Evolutionary conservation across 2,797 vertebrate species (phyloP).

Genomic region (Calcarius lapponicus): DNA sequence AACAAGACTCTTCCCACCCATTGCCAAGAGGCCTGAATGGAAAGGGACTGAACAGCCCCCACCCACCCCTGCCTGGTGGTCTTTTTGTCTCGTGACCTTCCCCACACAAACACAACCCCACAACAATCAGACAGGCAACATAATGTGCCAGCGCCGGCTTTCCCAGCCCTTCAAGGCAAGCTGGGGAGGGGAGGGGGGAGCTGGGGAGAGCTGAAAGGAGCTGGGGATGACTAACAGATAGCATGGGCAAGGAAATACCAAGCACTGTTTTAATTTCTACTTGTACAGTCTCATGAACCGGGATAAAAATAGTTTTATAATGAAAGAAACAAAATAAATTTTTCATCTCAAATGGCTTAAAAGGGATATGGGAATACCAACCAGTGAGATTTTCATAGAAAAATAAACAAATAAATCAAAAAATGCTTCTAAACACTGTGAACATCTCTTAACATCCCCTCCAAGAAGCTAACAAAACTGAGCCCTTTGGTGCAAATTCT

Average conservation of each 20-base stretch:
- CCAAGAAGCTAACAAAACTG: not conserved
- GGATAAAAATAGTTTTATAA: constrained; percentile 28
- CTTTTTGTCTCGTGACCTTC: constrained; percentile 67
- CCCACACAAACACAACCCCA: constrained; percentile 49
- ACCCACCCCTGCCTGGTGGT: constrained; percentile 44
- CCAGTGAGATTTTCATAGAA: not conserved
- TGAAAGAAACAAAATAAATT: not conserved
- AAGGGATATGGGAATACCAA: not conserved
- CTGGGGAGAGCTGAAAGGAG: constrained; percentile 13
- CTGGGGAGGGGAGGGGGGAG: not conserved
- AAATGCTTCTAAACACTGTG: not conserved
- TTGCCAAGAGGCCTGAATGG: constrained; percentile 40
- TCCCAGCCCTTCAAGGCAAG: constrained; percentile 55
- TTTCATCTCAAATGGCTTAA: not conserved
- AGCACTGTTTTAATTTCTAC: not conserved
- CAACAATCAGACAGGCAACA: constrained; percentile 50
- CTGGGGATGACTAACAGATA: not conserved
- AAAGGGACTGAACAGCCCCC: not conserved
- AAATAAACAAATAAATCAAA: not conserved
- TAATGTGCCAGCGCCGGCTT: not conserved
- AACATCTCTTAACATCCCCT: not conserved
- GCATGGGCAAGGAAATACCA: not conserved
- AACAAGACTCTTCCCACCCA: constrained; percentile 63
- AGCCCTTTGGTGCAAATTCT: not conserved
- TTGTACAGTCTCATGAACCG: not conserved